Base-by-base conservation (phyloP, 2,113 vertebrate species). In the Phoxinus phoxinus region DNA sequence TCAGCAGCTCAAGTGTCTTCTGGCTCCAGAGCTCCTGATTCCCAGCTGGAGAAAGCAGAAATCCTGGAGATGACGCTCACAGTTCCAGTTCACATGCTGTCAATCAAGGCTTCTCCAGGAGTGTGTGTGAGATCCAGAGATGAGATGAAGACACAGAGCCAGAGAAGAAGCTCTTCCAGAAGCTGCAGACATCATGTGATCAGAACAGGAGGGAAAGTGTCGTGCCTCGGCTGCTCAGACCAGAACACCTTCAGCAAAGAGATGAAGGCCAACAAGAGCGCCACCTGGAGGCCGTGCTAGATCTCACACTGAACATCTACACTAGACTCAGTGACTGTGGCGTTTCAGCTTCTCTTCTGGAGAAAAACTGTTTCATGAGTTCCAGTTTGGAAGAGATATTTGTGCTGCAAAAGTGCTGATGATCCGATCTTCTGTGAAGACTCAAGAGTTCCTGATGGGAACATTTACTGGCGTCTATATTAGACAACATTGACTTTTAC, bases 251-350 rank as follows among this genome's bases (percentile, higher is more conserved):
- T 69, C 65, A 89, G n/a, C 46, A 91, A 91, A 90, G 90, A 91
- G 15, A 85, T 90, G 86, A 90, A 58, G 84, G 76, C 81, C 32
- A 86, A 23, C 63, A 85, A 71, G 72, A 85, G 58, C 65, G 27
- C 46, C 87, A 83, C 51, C 85, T 94, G 93, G 94, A 94, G 94
- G 89, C 93, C 94, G 7, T 95, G 94, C 93, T 10, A 93, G 92
- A 93, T 3, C 74, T 6, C 25, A 53, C 1, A 9, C 46, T 53
- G 12, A 51, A 79, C n/a, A 1, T 27, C 35, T 27, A 27, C 77
- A 63, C 13, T 7, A 63, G 56, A 59, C 13, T 37, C 37, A 63
- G 59, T 63, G 25, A 63, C 59, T 27, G 11, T 25, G 25, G 11
- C 12, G 12, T 27, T 27, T 41, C 9, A 72, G 35, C 73, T 56